Conservation (phyloP, 1,140 invertebrate species). For the Pseudomyrmex concolor region DNA sequence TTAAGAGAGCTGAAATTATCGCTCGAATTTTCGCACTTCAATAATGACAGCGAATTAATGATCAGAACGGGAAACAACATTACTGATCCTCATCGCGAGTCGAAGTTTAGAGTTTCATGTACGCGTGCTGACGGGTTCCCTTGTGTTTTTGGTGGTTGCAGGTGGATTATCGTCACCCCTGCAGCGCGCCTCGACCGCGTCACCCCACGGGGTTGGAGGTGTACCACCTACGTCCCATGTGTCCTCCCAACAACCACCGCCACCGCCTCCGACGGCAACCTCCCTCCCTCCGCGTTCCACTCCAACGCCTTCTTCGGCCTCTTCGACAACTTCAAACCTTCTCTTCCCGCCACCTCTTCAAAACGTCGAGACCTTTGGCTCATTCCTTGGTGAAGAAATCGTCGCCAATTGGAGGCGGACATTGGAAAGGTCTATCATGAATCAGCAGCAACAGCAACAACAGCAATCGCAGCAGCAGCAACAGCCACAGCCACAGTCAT, state of each 20-base stretch:
- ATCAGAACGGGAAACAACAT: slow-evolving; percentile 44
- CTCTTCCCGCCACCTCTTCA: slow-evolving; percentile 87
- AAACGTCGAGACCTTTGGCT: slow-evolving; percentile 90
- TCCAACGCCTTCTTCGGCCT: slow-evolving; percentile 85
- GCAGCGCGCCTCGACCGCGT: slow-evolving; percentile 84
- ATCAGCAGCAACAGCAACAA: slow-evolving; percentile 82
- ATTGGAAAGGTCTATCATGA: slow-evolving; percentile 88
- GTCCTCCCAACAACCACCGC: slow-evolving; percentile 81
- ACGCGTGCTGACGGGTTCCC: slow-evolving; percentile 82
- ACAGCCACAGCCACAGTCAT: slow-evolving; percentile 70
- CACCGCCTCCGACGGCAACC: slow-evolving; percentile 67
- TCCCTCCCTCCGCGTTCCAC: slow-evolving; percentile 82
- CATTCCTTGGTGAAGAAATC: slow-evolving; percentile 91
- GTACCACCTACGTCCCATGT: slow-evolving; percentile 82
- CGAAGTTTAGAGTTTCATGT: slow-evolving; percentile 47
- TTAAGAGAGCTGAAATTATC: slow-evolving; percentile 27
- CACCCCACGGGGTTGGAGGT: slow-evolving; percentile 83
- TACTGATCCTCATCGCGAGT: slow-evolving; percentile 33
- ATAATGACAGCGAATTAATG: slow-evolving; percentile 41
- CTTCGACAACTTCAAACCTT: slow-evolving; percentile 84
- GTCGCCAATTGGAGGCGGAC: slow-evolving; percentile 91
- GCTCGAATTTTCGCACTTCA: slow-evolving; percentile 27
- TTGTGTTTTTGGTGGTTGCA: slow-evolving; percentile 85
- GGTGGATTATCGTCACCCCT: slow-evolving; percentile 85
- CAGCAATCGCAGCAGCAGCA: slow-evolving; percentile 77